Evolutionary conservation across 2,888 invertebrate genomes (phyloP).

Genomic region (Eurois occulta): DNA sequence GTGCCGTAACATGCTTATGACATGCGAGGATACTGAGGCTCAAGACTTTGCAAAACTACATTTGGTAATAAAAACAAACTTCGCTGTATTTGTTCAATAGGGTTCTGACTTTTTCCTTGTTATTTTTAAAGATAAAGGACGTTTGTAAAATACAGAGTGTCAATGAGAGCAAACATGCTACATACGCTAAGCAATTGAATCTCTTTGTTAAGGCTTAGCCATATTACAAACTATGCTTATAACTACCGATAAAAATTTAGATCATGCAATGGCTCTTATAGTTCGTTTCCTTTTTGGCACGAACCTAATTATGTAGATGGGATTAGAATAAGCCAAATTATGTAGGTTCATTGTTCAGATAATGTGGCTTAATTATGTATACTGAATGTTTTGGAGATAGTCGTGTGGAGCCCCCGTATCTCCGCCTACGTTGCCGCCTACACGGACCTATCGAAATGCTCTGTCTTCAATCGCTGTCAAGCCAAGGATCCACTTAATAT

Average conservation of each 20-base stretch:
- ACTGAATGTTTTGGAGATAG: conserved; percentile 72
- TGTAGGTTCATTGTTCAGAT: conserved; percentile 76
- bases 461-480: conserved; percentile 62
- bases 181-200: conserved; percentile 46
- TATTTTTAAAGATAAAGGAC: background rate
- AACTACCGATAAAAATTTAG: conserved; percentile 48
- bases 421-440: conserved; percentile 79
- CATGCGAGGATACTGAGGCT: conserved; percentile 57
- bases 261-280: conserved; percentile 42
- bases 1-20: conserved; percentile 62
- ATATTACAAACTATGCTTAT: conserved; percentile 36
- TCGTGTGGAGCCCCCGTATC: conserved; percentile 67
- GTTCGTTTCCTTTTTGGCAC: conserved; percentile 55
- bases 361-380: conserved; percentile 74
- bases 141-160: conserved; percentile 1
- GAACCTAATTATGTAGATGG: conserved; percentile 58
- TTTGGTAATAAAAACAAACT: conserved; percentile 27
- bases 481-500: conserved; percentile 54
- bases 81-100: conserved; percentile 8
- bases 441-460: conserved; percentile 59
- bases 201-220: conserved; percentile 23
- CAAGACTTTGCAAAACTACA: conserved; percentile 20
- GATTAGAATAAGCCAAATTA: conserved; percentile 60
- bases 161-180: background rate
- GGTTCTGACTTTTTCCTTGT: background rate